These are phyloP conservation scores for Mystacornis crossleyi DNA, from an alignment of 2,113 vertebrate species.

Conservation along the genomic window DNA sequence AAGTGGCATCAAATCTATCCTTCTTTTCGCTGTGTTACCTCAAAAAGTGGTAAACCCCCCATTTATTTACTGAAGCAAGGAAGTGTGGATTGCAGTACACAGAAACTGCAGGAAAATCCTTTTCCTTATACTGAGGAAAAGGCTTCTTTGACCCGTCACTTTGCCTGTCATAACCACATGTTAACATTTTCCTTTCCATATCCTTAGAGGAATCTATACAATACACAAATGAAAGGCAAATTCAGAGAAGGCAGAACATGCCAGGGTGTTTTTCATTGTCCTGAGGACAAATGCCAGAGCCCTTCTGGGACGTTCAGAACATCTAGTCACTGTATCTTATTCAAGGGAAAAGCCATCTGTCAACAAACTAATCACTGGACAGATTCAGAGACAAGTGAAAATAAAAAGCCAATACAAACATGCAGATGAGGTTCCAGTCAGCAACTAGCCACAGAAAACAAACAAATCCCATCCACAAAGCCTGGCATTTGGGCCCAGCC, in stretches of 20 bases:
- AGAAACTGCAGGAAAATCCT: background rate
- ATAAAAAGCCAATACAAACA: constrained; percentile 60
- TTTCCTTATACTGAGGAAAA: background rate
- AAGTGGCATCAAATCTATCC: background rate
- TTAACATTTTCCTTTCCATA: constrained; percentile 2
- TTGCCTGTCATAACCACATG: background rate
- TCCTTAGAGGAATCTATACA: constrained; percentile 16
- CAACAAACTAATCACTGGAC: constrained; percentile 58
- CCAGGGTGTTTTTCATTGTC: constrained; percentile 44
- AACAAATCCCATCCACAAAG: constrained; percentile 27
- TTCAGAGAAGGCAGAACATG: constrained; percentile 38
- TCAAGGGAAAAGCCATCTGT: constrained; percentile 64
- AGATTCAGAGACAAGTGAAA: constrained; percentile 55
- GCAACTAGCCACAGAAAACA: constrained; percentile 41
- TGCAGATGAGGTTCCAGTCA: constrained; percentile 57
- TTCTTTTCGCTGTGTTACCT: background rate
- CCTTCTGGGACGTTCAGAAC: constrained; percentile 52
- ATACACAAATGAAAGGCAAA: constrained; percentile 34
- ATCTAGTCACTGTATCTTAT: constrained; percentile 59
- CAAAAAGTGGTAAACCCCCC: background rate
- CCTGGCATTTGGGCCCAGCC: constrained; percentile 3
- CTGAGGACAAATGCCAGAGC: constrained; percentile 19
- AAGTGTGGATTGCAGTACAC: background rate
- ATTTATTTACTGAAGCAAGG: background rate
- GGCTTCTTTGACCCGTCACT: background rate